Percentiles rank a stretch among this genome's conserved stretches.
phyloP scores from a whole-genome alignment of 2,113 vertebrate species.

The Ellobius talpinus region DNA sequence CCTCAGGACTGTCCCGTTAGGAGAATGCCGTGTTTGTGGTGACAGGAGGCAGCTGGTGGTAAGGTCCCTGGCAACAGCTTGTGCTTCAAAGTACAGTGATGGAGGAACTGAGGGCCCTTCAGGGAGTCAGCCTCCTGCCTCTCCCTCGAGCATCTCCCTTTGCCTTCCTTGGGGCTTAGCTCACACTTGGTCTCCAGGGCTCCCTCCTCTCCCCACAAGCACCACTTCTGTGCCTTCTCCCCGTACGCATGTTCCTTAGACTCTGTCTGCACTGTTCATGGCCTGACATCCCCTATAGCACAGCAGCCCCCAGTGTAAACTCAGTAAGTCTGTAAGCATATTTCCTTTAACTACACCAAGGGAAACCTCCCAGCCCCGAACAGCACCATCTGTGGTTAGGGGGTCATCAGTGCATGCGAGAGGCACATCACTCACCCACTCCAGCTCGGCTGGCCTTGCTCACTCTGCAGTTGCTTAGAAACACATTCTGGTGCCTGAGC shows the following conservation, averaged over 20 bases:
- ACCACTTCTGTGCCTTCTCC: neutral
- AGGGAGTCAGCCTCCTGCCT: neutral
- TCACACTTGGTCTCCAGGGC: neutral
- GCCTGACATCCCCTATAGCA: neutral
- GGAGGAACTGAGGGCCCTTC: neutral
- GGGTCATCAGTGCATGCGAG: neutral
- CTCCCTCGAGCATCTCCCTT: neutral
- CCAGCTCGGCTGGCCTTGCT: neutral
- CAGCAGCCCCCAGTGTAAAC: neutral
- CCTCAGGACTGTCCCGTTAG: neutral
- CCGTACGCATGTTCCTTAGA: fast-evolving
- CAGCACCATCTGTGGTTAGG: neutral
- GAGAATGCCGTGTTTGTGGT: neutral
- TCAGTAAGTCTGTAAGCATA: neutral
- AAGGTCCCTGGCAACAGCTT: neutral
- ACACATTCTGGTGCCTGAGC: neutral
- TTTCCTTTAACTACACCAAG: neutral
- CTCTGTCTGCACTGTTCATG: neutral
- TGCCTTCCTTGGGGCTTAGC: neutral
- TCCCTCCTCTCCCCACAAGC: neutral
- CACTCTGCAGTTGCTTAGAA: neutral
- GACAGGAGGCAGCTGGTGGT: neutral
- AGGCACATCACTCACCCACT: neutral
- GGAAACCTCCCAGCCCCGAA: neutral
- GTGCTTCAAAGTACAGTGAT: neutral